These are phyloP conservation scores for Drosophila ohnishii DNA, from an alignment of 1,140 invertebrate species.

Conservation along the genomic window DNA sequence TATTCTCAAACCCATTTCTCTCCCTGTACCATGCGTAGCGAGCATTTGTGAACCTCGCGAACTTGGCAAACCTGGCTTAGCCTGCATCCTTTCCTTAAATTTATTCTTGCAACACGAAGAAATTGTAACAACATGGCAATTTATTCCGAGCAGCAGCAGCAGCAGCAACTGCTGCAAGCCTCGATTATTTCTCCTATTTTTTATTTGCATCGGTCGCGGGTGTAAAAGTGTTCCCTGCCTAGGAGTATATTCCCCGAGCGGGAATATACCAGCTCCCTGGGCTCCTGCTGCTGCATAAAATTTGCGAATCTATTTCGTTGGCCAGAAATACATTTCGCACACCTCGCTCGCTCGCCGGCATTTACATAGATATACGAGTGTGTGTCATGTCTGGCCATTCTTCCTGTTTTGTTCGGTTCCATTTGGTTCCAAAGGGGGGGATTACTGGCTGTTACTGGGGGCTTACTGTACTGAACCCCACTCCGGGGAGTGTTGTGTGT, in stretches of 20 bases:
- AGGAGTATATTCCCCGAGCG: conserved; percentile 20
- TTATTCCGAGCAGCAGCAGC: conserved; percentile 58
- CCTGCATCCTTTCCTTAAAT: conserved; percentile 52
- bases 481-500: conserved; percentile 10
- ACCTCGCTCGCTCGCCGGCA: conserved; percentile 33
- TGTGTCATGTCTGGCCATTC: conserved; percentile 46
- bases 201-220: conserved; percentile 21
- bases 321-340: conserved; percentile 49
- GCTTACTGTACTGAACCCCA: conserved; percentile 8
- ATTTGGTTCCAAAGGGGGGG: not conserved
- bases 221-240: conserved; percentile 46
- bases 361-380: conserved; percentile 54
- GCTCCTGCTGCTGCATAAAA: conserved; percentile 54
- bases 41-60: not conserved
- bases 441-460: conserved; percentile 24
- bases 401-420: conserved; percentile 18
- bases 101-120: conserved; percentile 75
- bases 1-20: not conserved
- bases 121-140: conserved; percentile 80
- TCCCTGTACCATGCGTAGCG: conserved; percentile 38
- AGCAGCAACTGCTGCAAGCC: conserved; percentile 35
- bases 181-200: conserved; percentile 74
- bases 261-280: conserved; percentile 33
- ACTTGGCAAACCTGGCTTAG: conserved; percentile 12
- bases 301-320: conserved; percentile 59